phyloP scores from a whole-genome alignment of 2,797 vertebrate genomes.

The Eurystomus glaucurus region DNA sequence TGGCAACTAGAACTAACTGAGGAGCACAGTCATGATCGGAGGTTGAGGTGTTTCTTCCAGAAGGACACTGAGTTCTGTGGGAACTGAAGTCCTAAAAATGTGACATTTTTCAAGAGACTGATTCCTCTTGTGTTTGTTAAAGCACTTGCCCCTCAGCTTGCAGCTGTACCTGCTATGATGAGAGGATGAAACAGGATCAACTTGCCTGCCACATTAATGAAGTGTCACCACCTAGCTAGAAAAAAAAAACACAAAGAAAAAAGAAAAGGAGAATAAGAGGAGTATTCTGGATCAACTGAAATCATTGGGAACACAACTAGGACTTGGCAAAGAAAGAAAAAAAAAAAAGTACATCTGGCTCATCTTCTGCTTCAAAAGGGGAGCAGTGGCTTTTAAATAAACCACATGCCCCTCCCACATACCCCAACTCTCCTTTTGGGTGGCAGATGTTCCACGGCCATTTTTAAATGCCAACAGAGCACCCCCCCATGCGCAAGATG shows the following conservation, averaged over 20 bases:
- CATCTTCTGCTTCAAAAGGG: conserved; percentile 37
- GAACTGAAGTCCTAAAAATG: not conserved
- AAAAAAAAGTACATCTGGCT: not conserved
- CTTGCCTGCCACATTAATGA: not conserved
- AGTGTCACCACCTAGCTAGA: not conserved
- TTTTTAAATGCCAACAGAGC: conserved; percentile 59
- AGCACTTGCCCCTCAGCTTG: not conserved
- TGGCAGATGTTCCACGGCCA: conserved; percentile 55
- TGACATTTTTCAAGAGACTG: not conserved
- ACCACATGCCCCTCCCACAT: not conserved
- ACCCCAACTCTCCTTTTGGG: not conserved
- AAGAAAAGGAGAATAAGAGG: not conserved
- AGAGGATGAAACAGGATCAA: not conserved
- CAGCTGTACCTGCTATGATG: not conserved
- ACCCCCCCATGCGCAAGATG: not conserved
- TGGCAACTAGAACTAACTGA: not conserved
- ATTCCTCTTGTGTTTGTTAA: not conserved
- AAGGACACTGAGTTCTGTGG: not conserved
- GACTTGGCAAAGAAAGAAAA: not conserved
- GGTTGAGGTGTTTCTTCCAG: not conserved
- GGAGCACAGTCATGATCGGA: not conserved
- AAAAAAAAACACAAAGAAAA: fast-evolving
- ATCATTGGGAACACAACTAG: not conserved
- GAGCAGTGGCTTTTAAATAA: conserved; percentile 24
- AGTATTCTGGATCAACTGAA: not conserved